phyloP scores from a whole-genome alignment of 2,797 vertebrate genomes.

The Novumbra hubbsi region DNA sequence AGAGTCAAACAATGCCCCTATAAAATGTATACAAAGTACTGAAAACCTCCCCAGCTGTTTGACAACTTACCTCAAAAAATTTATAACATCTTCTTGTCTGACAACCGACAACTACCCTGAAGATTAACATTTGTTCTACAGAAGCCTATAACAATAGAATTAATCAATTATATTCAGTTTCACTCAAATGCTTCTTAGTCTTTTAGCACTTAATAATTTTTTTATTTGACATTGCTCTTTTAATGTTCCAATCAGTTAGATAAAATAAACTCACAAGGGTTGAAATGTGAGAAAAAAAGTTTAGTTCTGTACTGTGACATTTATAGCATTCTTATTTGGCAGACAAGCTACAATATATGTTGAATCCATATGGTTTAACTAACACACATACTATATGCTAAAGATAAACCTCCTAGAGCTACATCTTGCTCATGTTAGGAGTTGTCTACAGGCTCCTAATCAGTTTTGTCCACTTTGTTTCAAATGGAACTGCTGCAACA shows the following conservation, averaged over 20 bases:
- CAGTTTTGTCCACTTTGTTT: no score
- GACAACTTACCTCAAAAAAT: slow-evolving; percentile 25
- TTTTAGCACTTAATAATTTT: neutral
- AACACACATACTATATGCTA: no score
- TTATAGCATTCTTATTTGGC: neutral
- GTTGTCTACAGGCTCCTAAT: no score
- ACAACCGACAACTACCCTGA: neutral
- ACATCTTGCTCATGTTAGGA: no score
- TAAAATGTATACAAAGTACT: neutral
- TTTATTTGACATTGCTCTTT: neutral
- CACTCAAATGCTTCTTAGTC: no score
- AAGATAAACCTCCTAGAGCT: no score
- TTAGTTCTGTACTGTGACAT: neutral
- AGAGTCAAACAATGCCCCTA: neutral
- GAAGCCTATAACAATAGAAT: no score
- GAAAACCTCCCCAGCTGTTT: slow-evolving; percentile 29
- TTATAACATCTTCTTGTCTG: slow-evolving; percentile 19
- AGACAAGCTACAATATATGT: neutral
- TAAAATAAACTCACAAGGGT: neutral
- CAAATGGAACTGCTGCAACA: no score
- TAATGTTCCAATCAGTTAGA: neutral
- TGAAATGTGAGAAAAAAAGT: neutral
- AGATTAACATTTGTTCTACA: no score
- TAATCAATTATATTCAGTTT: no score
- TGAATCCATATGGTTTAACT: no score